Evolutionary conservation across 2,888 invertebrate species (phyloP), one percentile per base, ranked within the genome.

Genomic region (Pyrgus malvae): DNA sequence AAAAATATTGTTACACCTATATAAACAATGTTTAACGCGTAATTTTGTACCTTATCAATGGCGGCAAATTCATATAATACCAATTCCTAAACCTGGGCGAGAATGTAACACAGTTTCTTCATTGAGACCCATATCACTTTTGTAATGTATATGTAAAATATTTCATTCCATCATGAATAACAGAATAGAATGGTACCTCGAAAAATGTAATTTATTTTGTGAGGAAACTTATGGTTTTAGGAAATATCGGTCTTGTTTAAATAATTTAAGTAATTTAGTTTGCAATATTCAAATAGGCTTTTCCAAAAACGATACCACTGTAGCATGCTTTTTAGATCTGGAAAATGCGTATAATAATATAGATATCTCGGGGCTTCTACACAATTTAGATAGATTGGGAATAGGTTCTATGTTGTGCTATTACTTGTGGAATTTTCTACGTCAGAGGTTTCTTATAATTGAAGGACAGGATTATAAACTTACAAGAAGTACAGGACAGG

Each of bases 41-140:
- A 48, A 16, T 8, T 48, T 48, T 38, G 37, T 38, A 6, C 48
- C 37, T 7, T 2, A 27, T 5, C 37, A 48, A 11, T 48, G 38
- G 48, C 16, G 38, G 1, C n/a, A 23, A 1, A 48, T 48, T 4
- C 23, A 23, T 11, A 11, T 35, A 5, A 11, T 48, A 25, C 37
- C 48, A 2, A 48, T 48, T 11, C 48, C 48, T 8, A 48, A 48
- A 17, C 7, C 38, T 8, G 38, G 38, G 4, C 37, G 23, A 1
- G 37, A 38, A n/a, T 8, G 6, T 14, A 41, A 7, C 7, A 12
- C 23, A 8, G 12, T 8, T 7, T 23, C 35, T 25, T 23, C 46
- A 14, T 12, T 46, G n/a, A 35, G 46, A 25, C 46, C 35, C 3
- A 35, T 46, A 1, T 46, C 46, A 4, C 35, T 46, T 6, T 16